A percentile compares a stretch with the other conserved stretches of the same genome.
phyloP scores from a whole-genome alignment of 2,888 invertebrate genomes.

The Mythimna albipuncta region DNA sequence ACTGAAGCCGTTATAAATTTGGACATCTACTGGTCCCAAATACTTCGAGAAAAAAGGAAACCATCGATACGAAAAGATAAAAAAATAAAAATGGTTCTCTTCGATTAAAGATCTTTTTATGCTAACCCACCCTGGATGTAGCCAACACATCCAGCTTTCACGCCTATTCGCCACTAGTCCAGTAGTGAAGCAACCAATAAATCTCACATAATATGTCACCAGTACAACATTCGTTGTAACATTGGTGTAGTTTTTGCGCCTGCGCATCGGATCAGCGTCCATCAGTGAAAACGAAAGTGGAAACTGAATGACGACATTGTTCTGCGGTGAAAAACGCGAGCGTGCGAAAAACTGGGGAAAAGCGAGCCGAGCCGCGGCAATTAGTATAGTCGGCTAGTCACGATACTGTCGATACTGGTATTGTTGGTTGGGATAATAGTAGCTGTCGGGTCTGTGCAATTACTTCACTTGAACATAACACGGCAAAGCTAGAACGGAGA shows the following conservation, averaged over 20 bases:
- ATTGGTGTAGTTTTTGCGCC: constrained; percentile 76
- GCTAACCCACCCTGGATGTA: background rate
- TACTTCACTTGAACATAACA: background rate
- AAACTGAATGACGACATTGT: constrained; percentile 88
- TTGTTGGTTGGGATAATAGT: background rate
- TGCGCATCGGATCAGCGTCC: constrained; percentile 73
- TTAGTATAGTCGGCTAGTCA: constrained; percentile 51
- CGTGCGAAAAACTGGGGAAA: constrained; percentile 77
- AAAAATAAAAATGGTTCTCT: background rate
- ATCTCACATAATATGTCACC: constrained; percentile 50
- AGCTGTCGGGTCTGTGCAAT: background rate
- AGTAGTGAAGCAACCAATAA: constrained; percentile 15
- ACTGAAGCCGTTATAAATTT: too few species aligned
- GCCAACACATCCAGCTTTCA: background rate
- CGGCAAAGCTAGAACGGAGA: background rate
- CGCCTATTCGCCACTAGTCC: background rate
- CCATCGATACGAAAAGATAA: too few species aligned
- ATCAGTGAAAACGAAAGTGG: constrained; percentile 88
- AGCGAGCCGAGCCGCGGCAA: constrained; percentile 54
- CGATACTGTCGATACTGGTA: constrained; percentile 41
- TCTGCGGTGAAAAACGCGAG: constrained; percentile 79
- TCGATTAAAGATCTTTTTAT: background rate
- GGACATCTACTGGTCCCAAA: too few species aligned
- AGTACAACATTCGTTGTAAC: constrained; percentile 58
- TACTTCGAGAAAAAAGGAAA: too few species aligned